Conservation (phyloP, 2,797 vertebrate species). For the Notamacropus eugenii region DNA sequence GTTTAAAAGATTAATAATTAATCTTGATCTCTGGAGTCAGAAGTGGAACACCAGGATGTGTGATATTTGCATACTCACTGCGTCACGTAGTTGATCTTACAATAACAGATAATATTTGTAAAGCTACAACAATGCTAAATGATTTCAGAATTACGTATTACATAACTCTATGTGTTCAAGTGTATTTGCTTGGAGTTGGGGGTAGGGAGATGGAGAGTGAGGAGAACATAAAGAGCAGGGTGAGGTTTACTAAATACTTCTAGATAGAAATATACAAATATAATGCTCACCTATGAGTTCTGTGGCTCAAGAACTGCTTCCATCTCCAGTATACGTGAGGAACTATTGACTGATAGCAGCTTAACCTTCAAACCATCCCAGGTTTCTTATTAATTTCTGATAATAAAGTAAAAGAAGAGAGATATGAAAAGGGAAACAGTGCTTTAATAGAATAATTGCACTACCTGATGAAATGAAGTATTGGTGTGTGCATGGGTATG, state of each 20-base stretch:
- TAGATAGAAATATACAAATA: neutral
- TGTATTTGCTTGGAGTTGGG: neutral
- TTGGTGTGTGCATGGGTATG: neutral
- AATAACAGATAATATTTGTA: neutral
- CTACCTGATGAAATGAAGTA: neutral
- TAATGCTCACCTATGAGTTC: neutral
- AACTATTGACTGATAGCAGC: neutral
- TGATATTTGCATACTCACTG: neutral
- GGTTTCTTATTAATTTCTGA: neutral
- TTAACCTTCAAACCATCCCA: neutral
- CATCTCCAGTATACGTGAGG: neutral
- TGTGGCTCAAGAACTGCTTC: neutral
- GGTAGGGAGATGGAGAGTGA: neutral
- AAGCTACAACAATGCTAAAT: neutral
- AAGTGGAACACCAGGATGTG: neutral
- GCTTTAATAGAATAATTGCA: neutral
- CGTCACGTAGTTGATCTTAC: neutral
- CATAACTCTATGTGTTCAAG: neutral
- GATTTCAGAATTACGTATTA: neutral
- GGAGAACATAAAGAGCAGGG: neutral
- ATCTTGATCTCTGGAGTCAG: neutral
- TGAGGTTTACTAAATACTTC: neutral
- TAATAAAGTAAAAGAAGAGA: neutral
- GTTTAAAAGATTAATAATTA: neutral
- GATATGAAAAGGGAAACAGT: neutral